A percentile compares a stretch with the other conserved stretches of the same genome.
Conservation (phyloP, 2,888 invertebrate genomes). For the Leptopterna dolabrata region DNA sequence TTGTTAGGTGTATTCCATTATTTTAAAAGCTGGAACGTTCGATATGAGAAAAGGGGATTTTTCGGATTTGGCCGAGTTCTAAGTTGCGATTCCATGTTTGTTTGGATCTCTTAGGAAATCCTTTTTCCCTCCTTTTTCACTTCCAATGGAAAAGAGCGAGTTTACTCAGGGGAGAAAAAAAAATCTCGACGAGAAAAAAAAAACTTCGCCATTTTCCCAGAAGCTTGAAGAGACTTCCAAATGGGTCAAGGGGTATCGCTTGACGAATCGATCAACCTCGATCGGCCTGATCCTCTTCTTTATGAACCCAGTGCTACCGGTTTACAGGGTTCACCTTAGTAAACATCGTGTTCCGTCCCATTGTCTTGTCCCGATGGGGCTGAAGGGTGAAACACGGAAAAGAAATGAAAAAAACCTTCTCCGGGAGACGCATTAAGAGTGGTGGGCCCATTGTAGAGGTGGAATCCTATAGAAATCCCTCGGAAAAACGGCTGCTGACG, state of each 20-base stretch:
- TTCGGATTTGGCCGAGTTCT: too few species aligned
- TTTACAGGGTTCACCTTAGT: constrained; percentile 17
- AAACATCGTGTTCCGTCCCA: constrained; percentile 23
- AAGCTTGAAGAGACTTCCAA: not conserved
- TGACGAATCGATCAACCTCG: constrained; percentile 2
- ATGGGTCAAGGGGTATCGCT: constrained; percentile 17
- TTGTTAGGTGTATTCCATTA: too few species aligned
- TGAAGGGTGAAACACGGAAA: not conserved
- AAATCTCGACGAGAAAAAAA: not conserved
- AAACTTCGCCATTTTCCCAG: not conserved
- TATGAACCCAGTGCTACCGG: constrained; percentile 12
- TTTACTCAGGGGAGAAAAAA: too few species aligned
- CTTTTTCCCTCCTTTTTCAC: too few species aligned
- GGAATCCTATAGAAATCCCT: constrained; percentile 33
- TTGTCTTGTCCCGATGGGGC: constrained; percentile 27
- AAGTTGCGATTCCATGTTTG: too few species aligned
- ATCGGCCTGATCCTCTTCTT: not conserved
- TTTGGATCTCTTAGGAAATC: too few species aligned
- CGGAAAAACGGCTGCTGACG: not conserved
- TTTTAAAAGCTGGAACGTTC: too few species aligned
- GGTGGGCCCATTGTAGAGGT: constrained; percentile 29
- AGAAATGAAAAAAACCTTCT: not conserved
- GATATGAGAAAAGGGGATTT: too few species aligned
- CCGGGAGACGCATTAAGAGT: not conserved
- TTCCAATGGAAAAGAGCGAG: too few species aligned